Evolutionary conservation across 2,797 vertebrate species (phyloP).

Genomic region (Naso thynnoides): DNA sequence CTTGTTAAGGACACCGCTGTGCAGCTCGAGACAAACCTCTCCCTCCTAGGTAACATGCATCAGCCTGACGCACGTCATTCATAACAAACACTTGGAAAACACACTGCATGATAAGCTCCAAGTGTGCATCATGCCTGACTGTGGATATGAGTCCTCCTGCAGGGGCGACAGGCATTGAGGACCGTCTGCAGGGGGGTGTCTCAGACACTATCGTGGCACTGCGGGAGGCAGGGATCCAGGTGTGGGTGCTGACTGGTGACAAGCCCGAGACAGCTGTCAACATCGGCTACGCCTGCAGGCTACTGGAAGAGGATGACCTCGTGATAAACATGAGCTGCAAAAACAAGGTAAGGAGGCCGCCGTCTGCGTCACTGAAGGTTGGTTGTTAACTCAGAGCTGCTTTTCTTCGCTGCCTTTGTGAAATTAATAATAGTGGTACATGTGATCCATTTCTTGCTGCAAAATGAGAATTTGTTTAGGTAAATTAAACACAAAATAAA

Average conservation of each 20-base stretch:
- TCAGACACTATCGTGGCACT: slow-evolving; percentile 92
- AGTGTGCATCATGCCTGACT: slow-evolving; percentile 29
- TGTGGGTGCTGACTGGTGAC: slow-evolving; percentile 97
- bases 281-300: slow-evolving; percentile 93
- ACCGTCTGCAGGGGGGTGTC: slow-evolving; percentile 93
- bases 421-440: slow-evolving; percentile 7
- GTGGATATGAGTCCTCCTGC: slow-evolving; percentile 38
- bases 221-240: slow-evolving; percentile 91
- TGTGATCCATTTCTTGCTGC: not conserved
- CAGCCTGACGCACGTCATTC: not conserved
- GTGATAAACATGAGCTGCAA: slow-evolving; percentile 93
- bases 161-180: slow-evolving; percentile 97
- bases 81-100: slow-evolving; percentile 10
- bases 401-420: slow-evolving; percentile 14
- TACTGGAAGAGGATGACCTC: slow-evolving; percentile 90
- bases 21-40: slow-evolving; percentile 91
- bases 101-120: slow-evolving; percentile 10
- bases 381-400: slow-evolving; percentile 5
- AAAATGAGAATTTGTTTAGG: not conserved
- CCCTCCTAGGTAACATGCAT: slow-evolving; percentile 88
- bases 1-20: slow-evolving; percentile 89
- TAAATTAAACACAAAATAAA: not conserved
- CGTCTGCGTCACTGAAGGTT: slow-evolving; percentile 18
- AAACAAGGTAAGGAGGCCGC: slow-evolving; percentile 86
- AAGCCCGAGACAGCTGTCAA: slow-evolving; percentile 97